Percentiles rank a stretch among this genome's conserved stretches.
Conservation (phyloP, 2,888 invertebrate genomes). For the Nemapogon koenigi region DNA sequence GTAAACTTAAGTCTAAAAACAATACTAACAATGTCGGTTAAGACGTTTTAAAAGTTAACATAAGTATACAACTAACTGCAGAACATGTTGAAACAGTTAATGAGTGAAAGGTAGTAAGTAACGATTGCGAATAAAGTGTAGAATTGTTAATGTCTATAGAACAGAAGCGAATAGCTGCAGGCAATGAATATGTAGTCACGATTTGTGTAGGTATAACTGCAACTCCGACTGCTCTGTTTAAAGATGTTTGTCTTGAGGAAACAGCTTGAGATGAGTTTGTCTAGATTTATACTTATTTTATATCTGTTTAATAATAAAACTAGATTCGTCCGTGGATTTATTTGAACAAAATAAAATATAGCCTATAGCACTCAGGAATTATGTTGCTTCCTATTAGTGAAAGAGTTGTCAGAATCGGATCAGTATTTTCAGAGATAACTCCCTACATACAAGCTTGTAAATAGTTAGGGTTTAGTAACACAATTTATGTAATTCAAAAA, state of each 20-base stretch:
- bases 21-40: neutral
- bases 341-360: no score
- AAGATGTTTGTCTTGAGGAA: conserved; percentile 35
- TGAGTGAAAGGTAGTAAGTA: conserved; percentile 3
- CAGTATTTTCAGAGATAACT: no score
- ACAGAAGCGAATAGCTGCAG: conserved; percentile 53
- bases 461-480: no score
- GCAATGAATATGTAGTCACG: conserved; percentile 49
- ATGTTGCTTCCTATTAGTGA: no score
- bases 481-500: no score
- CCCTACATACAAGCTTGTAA: no score
- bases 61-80: neutral
- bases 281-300: neutral
- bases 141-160: conserved; percentile 15
- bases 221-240: conserved; percentile 38
- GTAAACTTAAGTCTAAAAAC: neutral
- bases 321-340: no score
- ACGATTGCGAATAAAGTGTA: neutral
- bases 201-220: conserved; percentile 25
- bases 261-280: neutral
- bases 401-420: no score
- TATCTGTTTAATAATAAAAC: no score
- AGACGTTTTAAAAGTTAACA: neutral
- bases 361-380: no score
- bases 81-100: neutral